Conservation (phyloP, 2,113 vertebrate genomes). For the Callionymus lyra region DNA sequence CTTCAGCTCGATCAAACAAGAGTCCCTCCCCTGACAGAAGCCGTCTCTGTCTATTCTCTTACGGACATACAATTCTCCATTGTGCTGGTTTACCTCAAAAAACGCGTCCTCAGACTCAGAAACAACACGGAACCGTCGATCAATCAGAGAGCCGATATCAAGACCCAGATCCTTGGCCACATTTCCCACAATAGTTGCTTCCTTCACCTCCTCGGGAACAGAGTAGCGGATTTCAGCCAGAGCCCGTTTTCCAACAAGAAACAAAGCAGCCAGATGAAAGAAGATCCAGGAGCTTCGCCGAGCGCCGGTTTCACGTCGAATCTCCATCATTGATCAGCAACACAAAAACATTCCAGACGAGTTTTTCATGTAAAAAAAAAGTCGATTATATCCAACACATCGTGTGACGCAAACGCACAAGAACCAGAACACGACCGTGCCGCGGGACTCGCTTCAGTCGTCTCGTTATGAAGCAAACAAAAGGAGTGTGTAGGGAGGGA, state of each 20-base stretch:
- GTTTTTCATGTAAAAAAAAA: background rate
- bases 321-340: conserved; percentile 15
- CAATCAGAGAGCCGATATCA: conserved; percentile 29
- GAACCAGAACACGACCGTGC: conserved; percentile 1
- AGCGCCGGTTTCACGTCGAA: conserved; percentile 31
- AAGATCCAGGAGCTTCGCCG: conserved; percentile 17
- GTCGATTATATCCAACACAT: background rate
- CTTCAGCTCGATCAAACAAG: conserved; percentile 46
- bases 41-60: conserved; percentile 54
- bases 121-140: conserved; percentile 46
- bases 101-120: conserved; percentile 39
- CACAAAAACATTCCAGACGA: background rate
- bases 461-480: conserved; percentile 3
- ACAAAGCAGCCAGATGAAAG: conserved; percentile 14
- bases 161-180: conserved; percentile 62
- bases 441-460: background rate
- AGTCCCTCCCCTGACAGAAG: conserved; percentile 29
- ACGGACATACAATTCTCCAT: conserved; percentile 57
- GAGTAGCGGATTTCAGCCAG: conserved; percentile 43
- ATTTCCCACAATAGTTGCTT: conserved; percentile 60
- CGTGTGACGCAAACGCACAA: background rate
- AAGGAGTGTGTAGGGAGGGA: conserved; percentile 4
- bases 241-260: conserved; percentile 13
- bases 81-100: conserved; percentile 57
- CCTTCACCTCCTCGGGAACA: conserved; percentile 59